These are phyloP conservation scores for Actias luna DNA, from an alignment of 2,888 invertebrate genomes.

Conservation along the genomic window DNA sequence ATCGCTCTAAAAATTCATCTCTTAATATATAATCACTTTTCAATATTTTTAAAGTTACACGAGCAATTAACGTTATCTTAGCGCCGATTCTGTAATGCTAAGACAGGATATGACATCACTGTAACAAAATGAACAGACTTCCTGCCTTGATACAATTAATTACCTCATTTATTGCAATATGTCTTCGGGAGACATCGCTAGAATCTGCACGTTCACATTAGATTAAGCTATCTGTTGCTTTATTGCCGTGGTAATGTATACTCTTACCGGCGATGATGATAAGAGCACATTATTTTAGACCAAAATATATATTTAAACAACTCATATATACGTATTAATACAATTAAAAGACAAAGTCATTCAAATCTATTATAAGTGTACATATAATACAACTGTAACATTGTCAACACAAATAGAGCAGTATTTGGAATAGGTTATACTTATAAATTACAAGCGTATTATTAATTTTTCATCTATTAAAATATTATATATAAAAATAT, in stretches of 20 bases:
- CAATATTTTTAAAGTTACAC: constrained; percentile 14
- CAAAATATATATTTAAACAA: too few species aligned
- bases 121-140: constrained; percentile 31
- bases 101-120: constrained; percentile 42
- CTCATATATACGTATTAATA: too few species aligned
- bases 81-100: constrained; percentile 20
- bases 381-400: too few species aligned
- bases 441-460: too few species aligned
- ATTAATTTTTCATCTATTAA: too few species aligned
- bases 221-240: constrained; percentile 38
- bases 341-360: too few species aligned
- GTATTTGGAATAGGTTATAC: too few species aligned
- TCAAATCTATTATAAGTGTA: too few species aligned
- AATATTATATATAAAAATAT: too few species aligned
- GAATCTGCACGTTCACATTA: constrained; percentile 36
- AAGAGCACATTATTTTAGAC: not conserved
- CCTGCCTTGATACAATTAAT: constrained; percentile 45
- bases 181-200: constrained; percentile 27
- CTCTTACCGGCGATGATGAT: constrained; percentile 1
- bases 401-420: too few species aligned
- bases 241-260: constrained; percentile 28
- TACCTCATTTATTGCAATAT: constrained; percentile 42
- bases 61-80: constrained; percentile 21
- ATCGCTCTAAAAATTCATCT: not conserved
- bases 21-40: not conserved